Evolutionary conservation across 2,888 invertebrate genomes (phyloP), one percentile per base, ranked within the genome.

Genomic region (Heliconius cydno): DNA sequence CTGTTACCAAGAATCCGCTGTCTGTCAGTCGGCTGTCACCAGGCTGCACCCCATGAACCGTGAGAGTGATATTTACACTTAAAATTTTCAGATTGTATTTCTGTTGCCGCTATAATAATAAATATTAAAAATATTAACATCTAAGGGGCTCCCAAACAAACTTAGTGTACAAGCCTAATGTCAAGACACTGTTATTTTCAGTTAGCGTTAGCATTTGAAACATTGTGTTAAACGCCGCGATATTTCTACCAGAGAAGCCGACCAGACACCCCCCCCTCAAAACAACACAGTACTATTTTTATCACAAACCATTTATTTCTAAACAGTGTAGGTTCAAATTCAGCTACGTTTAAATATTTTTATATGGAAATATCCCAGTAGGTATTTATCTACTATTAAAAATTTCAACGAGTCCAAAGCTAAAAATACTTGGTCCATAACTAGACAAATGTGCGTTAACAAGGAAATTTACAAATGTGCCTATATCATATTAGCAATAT

Each of bases 371-470:
- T n/a, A 10, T 60, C 22, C 60, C 60, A 60, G 52, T 52, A 52
- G 46, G 46, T 19, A 25, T 3, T 60, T 60, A n/a, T 60, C 60
- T 34, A 52, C 52, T 76, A 67, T 38, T 76, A n/a, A 22, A 67
- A n/a, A 70, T 60, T n/a, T 60, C 68, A 71, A 70, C 41, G 15
- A 28, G 41, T 65, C 25, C 12, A 74, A 75, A 79, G 15, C 34
- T 71, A 76, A 76, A 34, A 76, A 66, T 71, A 76, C 30, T 79
- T 79, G 79, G 79, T 79, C 79, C 76, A n/a, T 71, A 41, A 68
- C 60, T 52, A 79, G 34, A 60, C 4, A 76, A n/a, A 63, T 70
- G 76, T 79, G 79, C 78, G 71, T 72, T 67, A 57, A 74, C 57
- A 34, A 78, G 66, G 38, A 72, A 57, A 52, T 57, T 72, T 52